Evolutionary conservation across 2,797 vertebrate species (phyloP).

Genomic region (Luscinia luscinia): DNA sequence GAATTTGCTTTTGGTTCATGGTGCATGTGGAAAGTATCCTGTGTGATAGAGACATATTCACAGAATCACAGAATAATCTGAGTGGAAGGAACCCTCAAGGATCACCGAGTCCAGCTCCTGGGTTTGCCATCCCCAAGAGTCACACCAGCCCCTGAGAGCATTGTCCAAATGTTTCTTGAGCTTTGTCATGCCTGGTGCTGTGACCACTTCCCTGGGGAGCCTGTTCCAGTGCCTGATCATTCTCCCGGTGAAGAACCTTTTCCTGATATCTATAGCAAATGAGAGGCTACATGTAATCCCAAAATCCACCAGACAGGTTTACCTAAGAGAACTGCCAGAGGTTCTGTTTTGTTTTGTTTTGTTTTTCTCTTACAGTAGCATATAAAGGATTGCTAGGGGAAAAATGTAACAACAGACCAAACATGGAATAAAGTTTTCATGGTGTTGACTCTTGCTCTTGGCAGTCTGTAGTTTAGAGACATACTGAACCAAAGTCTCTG

Average conservation of each 20-base stretch:
- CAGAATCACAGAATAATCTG: not conserved
- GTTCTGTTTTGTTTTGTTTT: not conserved
- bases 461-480: not conserved
- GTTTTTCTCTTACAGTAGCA: not conserved
- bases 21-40: not conserved
- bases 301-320: not conserved
- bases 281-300: not conserved
- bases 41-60: not conserved
- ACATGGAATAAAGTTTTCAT: not conserved
- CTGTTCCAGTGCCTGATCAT: not conserved
- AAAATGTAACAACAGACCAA: not conserved
- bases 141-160: not conserved
- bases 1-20: not conserved
- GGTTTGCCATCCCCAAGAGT: not conserved
- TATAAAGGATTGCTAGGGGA: not conserved
- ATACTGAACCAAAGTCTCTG: not conserved
- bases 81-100: not conserved
- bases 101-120: accelerated
- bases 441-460: not conserved
- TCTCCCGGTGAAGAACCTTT: not conserved
- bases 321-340: not conserved
- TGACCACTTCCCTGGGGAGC: not conserved
- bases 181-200: not conserved
- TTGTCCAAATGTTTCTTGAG: not conserved
- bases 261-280: not conserved